These are phyloP conservation scores for Holothuria leucospilota DNA, from an alignment of 53 echinoderm and acorn worm genomes.

Conservation along the genomic window DNA sequence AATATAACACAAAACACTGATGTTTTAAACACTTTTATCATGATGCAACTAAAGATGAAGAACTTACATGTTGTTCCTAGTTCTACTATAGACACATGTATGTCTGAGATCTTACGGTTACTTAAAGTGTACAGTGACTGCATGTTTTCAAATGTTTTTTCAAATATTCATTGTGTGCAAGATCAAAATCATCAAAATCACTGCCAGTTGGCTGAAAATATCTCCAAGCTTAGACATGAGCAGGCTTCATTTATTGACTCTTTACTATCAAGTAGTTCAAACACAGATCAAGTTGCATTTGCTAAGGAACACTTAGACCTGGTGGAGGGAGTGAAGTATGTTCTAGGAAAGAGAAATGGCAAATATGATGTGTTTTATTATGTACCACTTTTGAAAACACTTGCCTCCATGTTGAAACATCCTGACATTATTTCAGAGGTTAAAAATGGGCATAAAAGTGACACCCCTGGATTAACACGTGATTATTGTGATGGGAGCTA, in stretches of 20 bases:
- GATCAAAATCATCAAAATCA: not conserved
- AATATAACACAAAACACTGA: conserved; percentile 5
- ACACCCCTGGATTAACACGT: not conserved
- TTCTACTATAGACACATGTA: conserved; percentile 17
- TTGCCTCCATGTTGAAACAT: conserved; percentile 34
- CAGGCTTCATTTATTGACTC: too few species aligned
- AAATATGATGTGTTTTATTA: conserved; percentile 55
- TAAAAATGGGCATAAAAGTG: conserved; percentile 46
- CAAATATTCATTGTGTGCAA: conserved; percentile 5
- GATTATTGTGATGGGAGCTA: conserved; percentile 58
- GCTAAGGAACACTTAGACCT: conserved; percentile 45
- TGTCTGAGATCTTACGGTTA: conserved; percentile 3
- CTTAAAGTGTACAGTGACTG: conserved; percentile 16
- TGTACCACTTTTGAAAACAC: conserved; percentile 44
- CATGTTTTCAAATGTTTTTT: conserved; percentile 10
- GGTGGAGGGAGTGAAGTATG: conserved; percentile 56
- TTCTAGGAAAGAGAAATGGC: conserved; percentile 32
- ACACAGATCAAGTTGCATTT: conserved; percentile 24
- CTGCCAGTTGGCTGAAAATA: not conserved
- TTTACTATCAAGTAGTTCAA: not conserved
- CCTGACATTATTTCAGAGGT: conserved; percentile 61
- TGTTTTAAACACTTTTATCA: conserved; percentile 27
- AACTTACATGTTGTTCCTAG: conserved; percentile 26
- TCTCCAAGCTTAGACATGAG: not conserved
- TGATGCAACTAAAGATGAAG: conserved; percentile 28